Evolutionary conservation across 2,888 invertebrate species (phyloP).

Genomic region (Augiades crinisus): DNA sequence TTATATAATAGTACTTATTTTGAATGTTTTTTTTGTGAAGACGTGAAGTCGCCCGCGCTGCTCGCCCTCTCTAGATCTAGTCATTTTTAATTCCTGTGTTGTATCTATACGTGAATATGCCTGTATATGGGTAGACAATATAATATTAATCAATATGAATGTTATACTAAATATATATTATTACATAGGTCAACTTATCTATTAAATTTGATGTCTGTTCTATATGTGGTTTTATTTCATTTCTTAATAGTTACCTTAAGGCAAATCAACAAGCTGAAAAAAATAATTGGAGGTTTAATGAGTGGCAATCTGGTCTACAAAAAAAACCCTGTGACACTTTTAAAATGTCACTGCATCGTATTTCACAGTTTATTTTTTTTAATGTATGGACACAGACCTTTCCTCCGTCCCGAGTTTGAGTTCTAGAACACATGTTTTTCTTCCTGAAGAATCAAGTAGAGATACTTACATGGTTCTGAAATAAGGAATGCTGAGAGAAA

Average conservation of each 20-base stretch:
- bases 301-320: too few relatives aligned
- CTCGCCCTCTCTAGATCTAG: slow-evolving; percentile 72
- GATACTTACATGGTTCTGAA: too few relatives aligned
- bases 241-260: slow-evolving; percentile 30
- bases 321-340: too few relatives aligned
- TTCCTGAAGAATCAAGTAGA: too few relatives aligned
- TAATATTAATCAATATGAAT: slow-evolving; percentile 75
- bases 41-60: slow-evolving; percentile 53
- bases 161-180: slow-evolving; percentile 61
- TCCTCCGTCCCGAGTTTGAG: too few relatives aligned
- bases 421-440: too few relatives aligned
- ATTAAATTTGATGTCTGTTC: slow-evolving; percentile 82
- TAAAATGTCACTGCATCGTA: too few relatives aligned
- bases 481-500: too few relatives aligned
- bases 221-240: slow-evolving; percentile 56
- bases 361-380: too few relatives aligned
- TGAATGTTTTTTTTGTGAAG: background rate
- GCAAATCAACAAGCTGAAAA: too few relatives aligned
- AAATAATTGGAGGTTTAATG: too few relatives aligned
- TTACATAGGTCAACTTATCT: slow-evolving; percentile 75
- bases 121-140: slow-evolving; percentile 77
- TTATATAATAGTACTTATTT: slow-evolving; percentile 24
- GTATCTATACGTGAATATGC: slow-evolving; percentile 66
- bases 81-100: slow-evolving; percentile 76
- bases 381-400: too few relatives aligned